Conservation (phyloP, 2,888 invertebrate species). For the Xestoiulus laeticollis region DNA sequence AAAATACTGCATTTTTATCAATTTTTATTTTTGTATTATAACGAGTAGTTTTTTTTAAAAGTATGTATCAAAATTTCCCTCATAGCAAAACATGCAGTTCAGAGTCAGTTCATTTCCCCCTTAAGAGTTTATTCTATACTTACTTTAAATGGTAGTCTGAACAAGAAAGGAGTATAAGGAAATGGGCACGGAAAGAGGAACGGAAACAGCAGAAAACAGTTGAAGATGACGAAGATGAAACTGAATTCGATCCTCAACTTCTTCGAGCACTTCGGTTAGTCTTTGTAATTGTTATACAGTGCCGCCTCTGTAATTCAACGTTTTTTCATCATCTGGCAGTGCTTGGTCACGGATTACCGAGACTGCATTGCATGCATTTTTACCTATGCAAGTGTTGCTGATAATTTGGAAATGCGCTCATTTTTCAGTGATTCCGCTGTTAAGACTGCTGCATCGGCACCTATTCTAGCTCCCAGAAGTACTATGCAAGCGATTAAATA, state of each 20-base stretch:
- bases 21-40: too few species aligned
- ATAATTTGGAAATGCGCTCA: slow-evolving; percentile 54
- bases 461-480: slow-evolving; percentile 59
- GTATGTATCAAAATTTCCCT: too few species aligned
- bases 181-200: slow-evolving; percentile 82
- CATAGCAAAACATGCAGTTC: too few species aligned
- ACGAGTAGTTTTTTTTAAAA: too few species aligned
- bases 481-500: slow-evolving; percentile 69
- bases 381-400: not conserved
- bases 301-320: too few species aligned
- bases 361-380: too few species aligned
- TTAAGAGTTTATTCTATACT: not conserved
- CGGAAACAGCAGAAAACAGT: slow-evolving; percentile 71
- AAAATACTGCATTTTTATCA: too few species aligned
- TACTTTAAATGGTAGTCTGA: slow-evolving; percentile 73
- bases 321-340: too few species aligned
- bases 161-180: slow-evolving; percentile 79
- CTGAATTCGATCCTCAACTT: slow-evolving; percentile 60
- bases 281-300: not conserved
- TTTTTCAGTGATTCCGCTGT: slow-evolving; percentile 64
- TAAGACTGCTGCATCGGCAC: slow-evolving; percentile 59
- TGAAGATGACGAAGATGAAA: slow-evolving; percentile 57
- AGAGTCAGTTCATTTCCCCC: too few species aligned
- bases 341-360: too few species aligned
- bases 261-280: slow-evolving; percentile 56